These are phyloP conservation scores for Rhynchomys soricoides DNA, from an alignment of 2,113 vertebrate genomes.

Conservation along the genomic window DNA sequence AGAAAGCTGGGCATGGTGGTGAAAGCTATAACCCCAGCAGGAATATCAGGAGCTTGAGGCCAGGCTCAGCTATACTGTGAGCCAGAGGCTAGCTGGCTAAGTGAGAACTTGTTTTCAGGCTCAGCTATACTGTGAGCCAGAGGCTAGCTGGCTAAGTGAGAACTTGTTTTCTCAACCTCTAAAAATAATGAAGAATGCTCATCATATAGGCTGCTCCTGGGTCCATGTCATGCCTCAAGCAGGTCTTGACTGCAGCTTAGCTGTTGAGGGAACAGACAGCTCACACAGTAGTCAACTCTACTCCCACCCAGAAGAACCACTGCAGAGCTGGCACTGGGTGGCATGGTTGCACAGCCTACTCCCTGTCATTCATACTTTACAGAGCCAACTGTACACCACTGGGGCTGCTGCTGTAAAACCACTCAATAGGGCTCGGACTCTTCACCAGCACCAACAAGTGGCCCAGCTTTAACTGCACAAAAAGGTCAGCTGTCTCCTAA, in stretches of 20 bases:
- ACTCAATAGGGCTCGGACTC: accelerated
- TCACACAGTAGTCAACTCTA: accelerated
- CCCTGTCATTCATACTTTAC: accelerated
- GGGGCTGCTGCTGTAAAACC: neutral
- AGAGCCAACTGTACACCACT: accelerated
- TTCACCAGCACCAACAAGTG: neutral
- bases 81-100: neutral
- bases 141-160: neutral
- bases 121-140: neutral
- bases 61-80: neutral
- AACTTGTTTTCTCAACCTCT: neutral
- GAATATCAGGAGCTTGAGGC: neutral
- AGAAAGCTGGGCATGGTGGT: neutral
- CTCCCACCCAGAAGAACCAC: accelerated
- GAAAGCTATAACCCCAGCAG: neutral
- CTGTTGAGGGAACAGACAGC: accelerated
- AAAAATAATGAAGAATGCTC: neutral
- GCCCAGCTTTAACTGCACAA: no score
- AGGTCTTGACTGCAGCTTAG: neutral
- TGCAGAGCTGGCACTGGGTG: neutral
- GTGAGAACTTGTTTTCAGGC: no score
- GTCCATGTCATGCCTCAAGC: no score
- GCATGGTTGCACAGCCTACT: accelerated
- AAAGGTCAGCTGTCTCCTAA: accelerated
- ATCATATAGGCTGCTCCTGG: no score